phyloP scores from a whole-genome alignment of 1,140 invertebrate genomes.

The Melanaphis sacchari region DNA sequence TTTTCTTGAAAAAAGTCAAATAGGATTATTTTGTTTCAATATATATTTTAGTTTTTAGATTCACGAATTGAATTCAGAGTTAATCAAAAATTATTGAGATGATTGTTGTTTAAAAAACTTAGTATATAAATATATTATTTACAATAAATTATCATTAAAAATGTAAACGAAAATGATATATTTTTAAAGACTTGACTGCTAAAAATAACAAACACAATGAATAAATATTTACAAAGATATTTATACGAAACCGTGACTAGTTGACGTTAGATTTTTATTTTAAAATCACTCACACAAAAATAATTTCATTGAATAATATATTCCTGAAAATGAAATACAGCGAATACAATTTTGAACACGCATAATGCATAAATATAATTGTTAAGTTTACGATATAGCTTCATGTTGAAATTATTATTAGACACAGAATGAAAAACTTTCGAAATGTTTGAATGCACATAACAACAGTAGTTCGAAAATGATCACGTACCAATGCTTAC shows the following conservation, averaged over 20 bases:
- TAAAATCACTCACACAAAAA: neutral
- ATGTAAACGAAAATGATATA: neutral
- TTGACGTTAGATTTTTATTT: neutral
- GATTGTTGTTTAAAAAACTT: neutral
- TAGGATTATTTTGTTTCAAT: neutral
- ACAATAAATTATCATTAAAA: neutral
- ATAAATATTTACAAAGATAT: neutral
- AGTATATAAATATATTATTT: neutral
- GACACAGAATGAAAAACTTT: neutral
- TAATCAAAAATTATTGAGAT: neutral
- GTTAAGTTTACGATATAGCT: neutral
- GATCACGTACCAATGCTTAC: neutral
- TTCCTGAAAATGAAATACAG: too few species aligned
- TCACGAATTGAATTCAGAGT: neutral
- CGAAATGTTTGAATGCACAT: neutral
- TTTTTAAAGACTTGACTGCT: neutral
- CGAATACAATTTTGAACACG: too few species aligned
- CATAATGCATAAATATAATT: neutral
- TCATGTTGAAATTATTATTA: neutral
- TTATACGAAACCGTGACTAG: neutral
- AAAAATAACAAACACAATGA: neutral
- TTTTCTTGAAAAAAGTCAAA: neutral
- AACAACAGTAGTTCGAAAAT: constrained; percentile 8
- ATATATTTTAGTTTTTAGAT: neutral
- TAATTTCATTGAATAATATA: neutral